Evolutionary conservation across 2,888 invertebrate species (phyloP).

Genomic region (Platypus cylindrus): DNA sequence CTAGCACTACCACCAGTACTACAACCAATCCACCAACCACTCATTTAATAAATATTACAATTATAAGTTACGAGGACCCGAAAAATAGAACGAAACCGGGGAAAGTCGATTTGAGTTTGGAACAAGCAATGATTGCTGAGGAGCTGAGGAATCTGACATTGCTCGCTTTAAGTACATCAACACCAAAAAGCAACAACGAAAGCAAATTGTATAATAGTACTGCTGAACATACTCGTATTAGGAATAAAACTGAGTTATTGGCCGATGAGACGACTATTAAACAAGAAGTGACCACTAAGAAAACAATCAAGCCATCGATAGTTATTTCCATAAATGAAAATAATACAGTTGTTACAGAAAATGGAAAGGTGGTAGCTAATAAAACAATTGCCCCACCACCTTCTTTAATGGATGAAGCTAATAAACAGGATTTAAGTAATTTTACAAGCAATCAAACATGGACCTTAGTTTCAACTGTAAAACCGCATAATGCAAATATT

Average conservation of each 20-base stretch:
- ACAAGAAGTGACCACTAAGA: constrained; percentile 5
- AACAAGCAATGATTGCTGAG: constrained; percentile 14
- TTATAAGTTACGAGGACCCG: constrained; percentile 15
- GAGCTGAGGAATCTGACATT: constrained; percentile 9
- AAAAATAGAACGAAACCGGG: constrained; percentile 18
- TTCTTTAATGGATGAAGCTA: neutral
- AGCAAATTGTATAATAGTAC: too few relatives aligned
- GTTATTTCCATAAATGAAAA: constrained; percentile 18
- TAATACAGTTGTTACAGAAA: constrained; percentile 13
- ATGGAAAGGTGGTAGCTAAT: constrained; percentile 8
- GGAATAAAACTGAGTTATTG: too few relatives aligned
- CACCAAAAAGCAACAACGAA: neutral
- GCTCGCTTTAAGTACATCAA: neutral
- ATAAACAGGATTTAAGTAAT: constrained; percentile 1
- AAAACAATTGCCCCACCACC: constrained; percentile 3
- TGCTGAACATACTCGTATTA: too few relatives aligned
- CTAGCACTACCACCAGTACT: constrained; percentile 5
- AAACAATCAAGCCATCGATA: constrained; percentile 15
- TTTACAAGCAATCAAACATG: constrained; percentile 30
- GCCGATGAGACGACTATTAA: too few relatives aligned
- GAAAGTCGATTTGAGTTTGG: constrained; percentile 22
- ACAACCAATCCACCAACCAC: constrained; percentile 4
- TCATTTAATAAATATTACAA: constrained; percentile 20
- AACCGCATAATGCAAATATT: constrained; percentile 32
- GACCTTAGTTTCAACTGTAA: constrained; percentile 46